Base-by-base conservation (phyloP, 2,113 vertebrate genomes). In the Tenebrosternarchus preto region DNA sequence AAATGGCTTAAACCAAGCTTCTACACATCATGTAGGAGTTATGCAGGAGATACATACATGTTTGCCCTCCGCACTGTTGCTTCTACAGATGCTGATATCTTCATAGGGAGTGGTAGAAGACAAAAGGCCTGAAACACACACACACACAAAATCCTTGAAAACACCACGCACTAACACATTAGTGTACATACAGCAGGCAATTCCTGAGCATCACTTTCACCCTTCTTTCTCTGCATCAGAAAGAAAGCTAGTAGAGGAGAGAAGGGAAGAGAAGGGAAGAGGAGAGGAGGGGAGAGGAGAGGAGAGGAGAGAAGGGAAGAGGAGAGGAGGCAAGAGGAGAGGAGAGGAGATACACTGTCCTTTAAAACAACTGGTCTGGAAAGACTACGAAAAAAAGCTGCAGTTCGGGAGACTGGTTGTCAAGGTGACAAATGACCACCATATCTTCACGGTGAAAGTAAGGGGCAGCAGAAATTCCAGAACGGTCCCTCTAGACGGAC, bases 81-180 rank as follows among this genome's bases (percentile, higher is more conserved):
- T 20, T 29, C 73, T 66, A 22, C 90, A 93, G 82, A 96, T 88
- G 90, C 95, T 96, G 27, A 93, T 92, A 88, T 98, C 97, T 77
- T 95, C 95, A 72, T 98, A 97, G 11, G 97, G 96, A 88, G 89
- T 91, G 64, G 97, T 95, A 25, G 92, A 78, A 2, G 88, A 88
- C 87, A 88, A 70, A 74, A 87, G 53, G 77, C 85, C 92, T 93
- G 43, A 53, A 80, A 39, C 11, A 56, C 71, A 84, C 39, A 81
- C 61, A 83, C 39, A 81, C 43, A 85, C 36, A 55, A 66, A 46
- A 78, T 22, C 3, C 56, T 55, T 31, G 4, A 31, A 57, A 17
- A 59, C 33, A n/a, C 33, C 3, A 25, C 1, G 19, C 63, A 20
- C 27, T 33, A 46, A 46, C 39, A 46, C 39, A 46, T 5, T 5